Evolutionary conservation across 2,113 vertebrate species (phyloP).

Genomic region (Oplegnathus fasciatus): DNA sequence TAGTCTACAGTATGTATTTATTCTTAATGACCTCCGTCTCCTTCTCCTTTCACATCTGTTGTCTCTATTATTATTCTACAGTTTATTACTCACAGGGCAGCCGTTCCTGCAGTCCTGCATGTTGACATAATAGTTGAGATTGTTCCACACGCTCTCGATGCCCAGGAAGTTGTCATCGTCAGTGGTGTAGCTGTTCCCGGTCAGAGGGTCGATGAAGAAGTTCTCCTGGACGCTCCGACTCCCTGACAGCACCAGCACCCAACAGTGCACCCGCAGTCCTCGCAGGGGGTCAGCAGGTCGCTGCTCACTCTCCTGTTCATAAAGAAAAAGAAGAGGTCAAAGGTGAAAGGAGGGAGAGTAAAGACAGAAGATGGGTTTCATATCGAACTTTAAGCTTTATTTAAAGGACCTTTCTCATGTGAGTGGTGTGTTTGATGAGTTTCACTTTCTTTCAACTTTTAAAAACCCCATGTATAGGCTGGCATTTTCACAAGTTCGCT

Average conservation of each 20-base stretch:
- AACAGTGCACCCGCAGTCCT: constrained; percentile 90
- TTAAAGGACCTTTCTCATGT: background rate
- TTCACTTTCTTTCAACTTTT: too few species aligned
- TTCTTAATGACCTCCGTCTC: background rate
- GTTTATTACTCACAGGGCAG: constrained; percentile 83
- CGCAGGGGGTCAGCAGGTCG: constrained; percentile 78
- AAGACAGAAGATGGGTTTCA: too few species aligned
- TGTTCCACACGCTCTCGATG: constrained; percentile 94
- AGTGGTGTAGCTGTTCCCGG: constrained; percentile 83
- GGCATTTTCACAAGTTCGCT: too few species aligned
- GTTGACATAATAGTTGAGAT: constrained; percentile 94
- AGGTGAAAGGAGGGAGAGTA: background rate
- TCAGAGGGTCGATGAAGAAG: constrained; percentile 94
- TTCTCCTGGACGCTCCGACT: constrained; percentile 87
- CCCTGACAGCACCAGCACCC: constrained; percentile 93
- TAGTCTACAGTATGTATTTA: too few species aligned
- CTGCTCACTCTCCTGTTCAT: constrained; percentile 70
- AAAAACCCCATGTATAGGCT: too few species aligned
- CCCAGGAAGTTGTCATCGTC: constrained; percentile 87
- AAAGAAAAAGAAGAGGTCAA: background rate
- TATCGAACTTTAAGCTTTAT: background rate
- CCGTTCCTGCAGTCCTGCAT: constrained; percentile 92
- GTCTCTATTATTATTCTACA: too few species aligned
- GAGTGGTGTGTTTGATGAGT: background rate
- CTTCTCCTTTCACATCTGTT: background rate